Evolutionary conservation across 2,113 vertebrate species (phyloP).

Genomic region (Xenopus tropicalis): DNA sequence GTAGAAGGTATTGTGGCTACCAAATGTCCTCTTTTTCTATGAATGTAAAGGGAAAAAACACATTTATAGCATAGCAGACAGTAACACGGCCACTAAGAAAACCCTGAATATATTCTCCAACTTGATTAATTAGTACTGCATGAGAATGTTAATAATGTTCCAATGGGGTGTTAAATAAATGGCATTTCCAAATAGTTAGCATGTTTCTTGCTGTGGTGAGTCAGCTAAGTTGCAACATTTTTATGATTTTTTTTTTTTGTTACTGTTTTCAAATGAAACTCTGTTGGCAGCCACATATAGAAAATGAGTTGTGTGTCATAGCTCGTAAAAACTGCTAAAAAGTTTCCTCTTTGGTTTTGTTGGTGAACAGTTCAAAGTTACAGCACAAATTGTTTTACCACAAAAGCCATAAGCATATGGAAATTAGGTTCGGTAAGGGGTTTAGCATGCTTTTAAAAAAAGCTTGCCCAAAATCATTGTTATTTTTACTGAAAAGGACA

Average conservation of each 20-base stretch:
- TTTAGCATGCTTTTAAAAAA: too few relatives aligned
- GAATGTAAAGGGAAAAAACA: too few relatives aligned
- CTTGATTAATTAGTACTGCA: too few relatives aligned
- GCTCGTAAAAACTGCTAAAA: constrained; percentile 2
- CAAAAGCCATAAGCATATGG: background rate
- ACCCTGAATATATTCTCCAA: too few relatives aligned
- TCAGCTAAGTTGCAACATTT: constrained; percentile 10
- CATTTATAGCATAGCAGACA: too few relatives aligned
- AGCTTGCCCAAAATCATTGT: too few relatives aligned
- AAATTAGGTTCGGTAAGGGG: background rate
- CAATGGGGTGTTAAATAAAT: too few relatives aligned
- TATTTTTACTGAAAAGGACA: too few relatives aligned
- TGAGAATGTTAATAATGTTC: too few relatives aligned
- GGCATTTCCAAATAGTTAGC: constrained; percentile 15
- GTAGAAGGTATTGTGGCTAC: too few relatives aligned
- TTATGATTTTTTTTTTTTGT: constrained; percentile 7
- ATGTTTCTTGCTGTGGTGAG: constrained; percentile 3
- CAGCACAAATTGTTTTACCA: constrained; percentile 10
- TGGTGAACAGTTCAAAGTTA: constrained; percentile 18
- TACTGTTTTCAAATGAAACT: background rate
- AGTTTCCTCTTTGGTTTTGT: constrained; percentile 15
- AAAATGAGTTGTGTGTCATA: constrained; percentile 1
- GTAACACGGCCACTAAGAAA: too few relatives aligned
- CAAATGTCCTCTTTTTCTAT: too few relatives aligned
- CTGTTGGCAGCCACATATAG: constrained; percentile 6